Conservation (phyloP, 2,888 invertebrate genomes). For the Trissolcus brochymenae region DNA sequence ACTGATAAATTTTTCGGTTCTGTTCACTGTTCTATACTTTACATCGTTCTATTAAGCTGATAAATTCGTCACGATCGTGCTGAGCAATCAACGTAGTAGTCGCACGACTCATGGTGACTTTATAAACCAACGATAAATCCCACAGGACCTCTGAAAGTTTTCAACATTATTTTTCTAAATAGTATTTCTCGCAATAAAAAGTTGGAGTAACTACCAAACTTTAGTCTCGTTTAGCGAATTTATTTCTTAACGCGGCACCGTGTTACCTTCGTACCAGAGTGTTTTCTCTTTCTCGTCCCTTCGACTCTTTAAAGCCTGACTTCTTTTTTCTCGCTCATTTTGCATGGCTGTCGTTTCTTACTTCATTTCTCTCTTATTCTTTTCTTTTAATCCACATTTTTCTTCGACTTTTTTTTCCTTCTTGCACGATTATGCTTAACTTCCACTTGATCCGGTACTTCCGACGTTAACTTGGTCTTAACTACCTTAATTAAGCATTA, state of each 20-base stretch:
- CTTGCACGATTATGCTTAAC: slow-evolving; percentile 46
- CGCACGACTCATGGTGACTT: slow-evolving; percentile 55
- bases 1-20: not conserved
- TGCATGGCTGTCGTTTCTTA: slow-evolving; percentile 57
- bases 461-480: slow-evolving; percentile 63
- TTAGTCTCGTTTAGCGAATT: slow-evolving; percentile 71
- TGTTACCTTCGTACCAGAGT: slow-evolving; percentile 59
- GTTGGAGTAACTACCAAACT: slow-evolving; percentile 71
- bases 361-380: slow-evolving; percentile 51
- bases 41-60: slow-evolving; percentile 40
- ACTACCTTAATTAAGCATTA: slow-evolving; percentile 65
- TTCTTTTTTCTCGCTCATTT: slow-evolving; percentile 57
- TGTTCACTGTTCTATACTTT: slow-evolving; percentile 15
- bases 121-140: slow-evolving; percentile 63
- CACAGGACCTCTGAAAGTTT: slow-evolving; percentile 62
- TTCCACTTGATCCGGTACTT: slow-evolving; percentile 47
- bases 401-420: slow-evolving; percentile 40
- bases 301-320: slow-evolving; percentile 33
- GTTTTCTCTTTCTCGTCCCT: slow-evolving; percentile 46
- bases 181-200: slow-evolving; percentile 72
- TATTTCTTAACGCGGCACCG: slow-evolving; percentile 65
- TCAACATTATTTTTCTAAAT: slow-evolving; percentile 73
- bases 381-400: slow-evolving; percentile 40
- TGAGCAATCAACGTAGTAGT: slow-evolving; percentile 55
- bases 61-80: slow-evolving; percentile 54